Evolutionary conservation across 2,797 vertebrate genomes (phyloP), one percentile per base, ranked within the genome.

Genomic region (Chloroceryle amazona): DNA sequence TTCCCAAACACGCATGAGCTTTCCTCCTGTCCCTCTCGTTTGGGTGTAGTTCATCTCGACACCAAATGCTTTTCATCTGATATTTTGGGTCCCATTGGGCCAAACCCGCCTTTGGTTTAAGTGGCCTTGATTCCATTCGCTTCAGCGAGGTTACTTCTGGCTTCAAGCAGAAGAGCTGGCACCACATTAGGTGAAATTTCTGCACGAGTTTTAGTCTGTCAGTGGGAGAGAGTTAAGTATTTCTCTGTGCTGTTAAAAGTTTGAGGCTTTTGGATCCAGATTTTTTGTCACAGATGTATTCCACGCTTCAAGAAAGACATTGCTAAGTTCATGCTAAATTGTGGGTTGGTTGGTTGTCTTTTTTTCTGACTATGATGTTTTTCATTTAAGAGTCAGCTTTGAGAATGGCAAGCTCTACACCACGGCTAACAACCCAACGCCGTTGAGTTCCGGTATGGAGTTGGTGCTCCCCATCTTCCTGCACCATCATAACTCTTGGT

Each of bases 1-100:
- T 75, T 52, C 58, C 60, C 20, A 5, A 26, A 42, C 11, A 9
- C 8, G 41, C 29, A 23, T 0, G 10, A 0, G 0, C 35, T 91
- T 46, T 86, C 28, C 10, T 92, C 29, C 25, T 90, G 61, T 11
- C 19, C 11, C 21, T 81, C 14, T 65, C 8, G 3, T 1, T 10
- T 41, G 13, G 9, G 15, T 49, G 14, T 13, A 19, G 1, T 31
- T 89, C 3, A 2, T 92, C 73, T 90, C 82, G 60, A 13, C 5
- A n/a, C 25, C 31, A 55, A 79, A 57, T 35, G 35, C 18, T 71
- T 86, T 71, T 42, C 47, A 39, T 75, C 52, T 82, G 29, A 20
- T 46, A 68, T 46, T 31, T 72, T 84, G 13, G 17, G 37, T 76
- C 44, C 29, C 55, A 39, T 25, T 29, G n/a, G 51, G 21, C 60